phyloP scores from a whole-genome alignment of 2,113 vertebrate species.

The Gulo gulo region DNA sequence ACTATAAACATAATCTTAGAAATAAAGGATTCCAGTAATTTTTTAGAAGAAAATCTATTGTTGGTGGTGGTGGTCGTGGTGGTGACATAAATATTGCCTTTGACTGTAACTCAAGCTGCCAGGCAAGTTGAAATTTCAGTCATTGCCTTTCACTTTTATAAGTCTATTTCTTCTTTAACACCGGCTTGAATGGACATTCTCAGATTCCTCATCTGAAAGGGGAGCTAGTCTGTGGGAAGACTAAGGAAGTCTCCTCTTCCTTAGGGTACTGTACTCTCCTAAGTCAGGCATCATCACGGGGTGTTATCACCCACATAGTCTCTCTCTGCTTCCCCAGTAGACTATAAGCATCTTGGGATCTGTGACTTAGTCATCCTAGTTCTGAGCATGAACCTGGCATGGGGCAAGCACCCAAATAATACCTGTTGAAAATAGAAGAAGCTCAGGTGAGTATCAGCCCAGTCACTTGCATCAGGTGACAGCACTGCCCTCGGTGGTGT shows the following conservation, averaged over 20 bases:
- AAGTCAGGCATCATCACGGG: too few species aligned
- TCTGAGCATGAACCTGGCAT: not conserved
- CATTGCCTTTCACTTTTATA: not conserved
- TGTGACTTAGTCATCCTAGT: not conserved
- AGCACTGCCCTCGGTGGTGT: too few species aligned
- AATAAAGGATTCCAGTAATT: not conserved
- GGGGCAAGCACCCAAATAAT: not conserved
- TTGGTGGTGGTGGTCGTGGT: not conserved
- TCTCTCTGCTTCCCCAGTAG: not conserved
- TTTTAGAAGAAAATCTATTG: not conserved
- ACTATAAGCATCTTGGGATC: not conserved
- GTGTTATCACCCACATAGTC: not conserved
- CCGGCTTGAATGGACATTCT: not conserved
- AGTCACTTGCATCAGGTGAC: not conserved
- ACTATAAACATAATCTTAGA: not conserved
- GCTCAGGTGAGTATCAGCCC: not conserved
- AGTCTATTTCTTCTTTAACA: not conserved
- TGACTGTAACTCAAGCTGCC: not conserved
- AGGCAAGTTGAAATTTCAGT: not conserved
- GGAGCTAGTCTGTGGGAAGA: too few species aligned
- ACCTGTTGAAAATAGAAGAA: not conserved
- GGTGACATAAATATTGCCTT: not conserved
- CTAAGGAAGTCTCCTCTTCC: not conserved
- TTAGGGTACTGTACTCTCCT: not conserved
- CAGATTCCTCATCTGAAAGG: not conserved